A percentile compares a stretch with the other conserved stretches of the same genome.
Conservation (phyloP, 2,113 vertebrate genomes). For the Artemisiospiza belli region DNA sequence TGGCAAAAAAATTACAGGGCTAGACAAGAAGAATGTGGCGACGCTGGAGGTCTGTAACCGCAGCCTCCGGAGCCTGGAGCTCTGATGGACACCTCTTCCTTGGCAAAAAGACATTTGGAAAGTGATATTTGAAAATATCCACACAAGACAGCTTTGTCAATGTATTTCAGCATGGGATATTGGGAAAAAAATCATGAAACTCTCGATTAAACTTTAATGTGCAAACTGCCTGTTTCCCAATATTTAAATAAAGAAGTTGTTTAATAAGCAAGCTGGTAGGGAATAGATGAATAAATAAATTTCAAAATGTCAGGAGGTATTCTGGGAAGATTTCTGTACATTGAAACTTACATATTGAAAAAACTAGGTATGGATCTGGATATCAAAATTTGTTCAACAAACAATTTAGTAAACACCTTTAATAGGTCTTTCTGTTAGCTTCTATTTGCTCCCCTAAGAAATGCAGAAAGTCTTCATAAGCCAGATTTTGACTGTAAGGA, state of each 20-base stretch:
- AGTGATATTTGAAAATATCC: neutral
- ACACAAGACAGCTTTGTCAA: neutral
- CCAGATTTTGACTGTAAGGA: neutral
- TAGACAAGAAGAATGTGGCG: constrained; percentile 35
- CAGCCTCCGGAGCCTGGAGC: neutral
- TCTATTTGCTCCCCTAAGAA: neutral
- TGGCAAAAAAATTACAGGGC: constrained; percentile 55
- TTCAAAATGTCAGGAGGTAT: neutral
- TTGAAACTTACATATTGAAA: neutral
- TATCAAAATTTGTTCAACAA: neutral
- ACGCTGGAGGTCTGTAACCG: neutral
- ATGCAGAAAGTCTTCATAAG: neutral
- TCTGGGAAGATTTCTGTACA: neutral
- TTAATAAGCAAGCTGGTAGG: neutral
- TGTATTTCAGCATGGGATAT: neutral
- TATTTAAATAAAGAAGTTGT: neutral
- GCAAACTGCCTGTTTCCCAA: neutral
- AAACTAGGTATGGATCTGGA: neutral
- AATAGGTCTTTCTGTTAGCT: neutral
- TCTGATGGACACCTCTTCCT: neutral
- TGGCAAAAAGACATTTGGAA: neutral
- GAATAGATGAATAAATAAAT: neutral
- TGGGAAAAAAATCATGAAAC: neutral
- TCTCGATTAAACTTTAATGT: neutral
- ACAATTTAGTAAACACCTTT: neutral